Conservation (phyloP, 2,888 invertebrate genomes). For the Harmothoe impar region DNA sequence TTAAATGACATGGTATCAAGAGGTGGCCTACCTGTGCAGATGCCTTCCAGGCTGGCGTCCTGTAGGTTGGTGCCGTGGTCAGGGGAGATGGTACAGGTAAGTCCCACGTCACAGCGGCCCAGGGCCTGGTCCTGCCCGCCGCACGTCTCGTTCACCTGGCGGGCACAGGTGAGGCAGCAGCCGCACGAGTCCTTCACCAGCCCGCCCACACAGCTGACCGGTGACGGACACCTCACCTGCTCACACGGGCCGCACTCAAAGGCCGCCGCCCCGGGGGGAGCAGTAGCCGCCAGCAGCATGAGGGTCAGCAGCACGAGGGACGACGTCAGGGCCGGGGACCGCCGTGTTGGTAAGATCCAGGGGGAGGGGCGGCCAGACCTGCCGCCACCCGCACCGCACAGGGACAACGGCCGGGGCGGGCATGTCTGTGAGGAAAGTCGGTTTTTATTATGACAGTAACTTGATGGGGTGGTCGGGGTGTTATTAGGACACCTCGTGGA, state of each 20-base stretch:
- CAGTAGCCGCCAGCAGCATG: not conserved
- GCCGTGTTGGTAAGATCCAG: not conserved
- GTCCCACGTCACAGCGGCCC: slow-evolving; percentile 14
- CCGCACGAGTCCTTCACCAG: slow-evolving; percentile 14
- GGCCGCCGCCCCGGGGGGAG: slow-evolving; percentile 7
- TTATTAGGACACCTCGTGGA: no score
- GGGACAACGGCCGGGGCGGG: not conserved
- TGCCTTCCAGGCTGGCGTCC: not conserved
- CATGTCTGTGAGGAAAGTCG: not conserved
- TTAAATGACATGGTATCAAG: no score
- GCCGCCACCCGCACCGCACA: not conserved
- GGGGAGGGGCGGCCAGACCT: not conserved
- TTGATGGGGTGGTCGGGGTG: no score
- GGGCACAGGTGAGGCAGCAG: slow-evolving; percentile 40
- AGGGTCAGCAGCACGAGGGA: not conserved
- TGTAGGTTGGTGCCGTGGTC: slow-evolving; percentile 12
- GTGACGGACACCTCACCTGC: not conserved
- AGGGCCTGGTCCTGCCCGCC: not conserved
- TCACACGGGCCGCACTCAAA: slow-evolving; percentile 16
- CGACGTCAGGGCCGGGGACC: not conserved
- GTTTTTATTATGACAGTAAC: no score
- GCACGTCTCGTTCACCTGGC: slow-evolving; percentile 35
- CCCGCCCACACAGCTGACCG: slow-evolving; percentile 16
- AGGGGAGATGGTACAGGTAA: slow-evolving; percentile 25
- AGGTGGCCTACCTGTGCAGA: slow-evolving; percentile 40